phyloP scores from a whole-genome alignment of 2,797 vertebrate genomes.

The Vespertilio murinus region DNA sequence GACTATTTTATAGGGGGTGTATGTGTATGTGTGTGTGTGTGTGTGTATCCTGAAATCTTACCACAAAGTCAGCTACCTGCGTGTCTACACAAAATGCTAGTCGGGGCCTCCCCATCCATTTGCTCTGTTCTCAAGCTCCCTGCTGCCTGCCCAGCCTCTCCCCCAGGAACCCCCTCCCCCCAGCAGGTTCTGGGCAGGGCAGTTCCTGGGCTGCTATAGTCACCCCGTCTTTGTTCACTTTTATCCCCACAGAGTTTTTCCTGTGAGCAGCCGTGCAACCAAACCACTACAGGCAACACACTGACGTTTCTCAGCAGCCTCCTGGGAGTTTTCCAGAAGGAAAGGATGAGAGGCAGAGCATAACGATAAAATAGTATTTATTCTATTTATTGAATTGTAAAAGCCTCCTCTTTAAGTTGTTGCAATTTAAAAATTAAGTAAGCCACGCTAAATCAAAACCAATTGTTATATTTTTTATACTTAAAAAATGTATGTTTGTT shows the following conservation, averaged over 20 bases:
- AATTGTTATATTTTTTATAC: conserved; percentile 9
- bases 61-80: not conserved
- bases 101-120: not conserved
- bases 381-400: conserved; percentile 76
- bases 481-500: not conserved
- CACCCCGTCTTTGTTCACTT: not conserved
- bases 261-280: conserved; percentile 68
- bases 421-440: not conserved
- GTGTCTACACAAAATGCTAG: not conserved
- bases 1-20: too few relatives aligned
- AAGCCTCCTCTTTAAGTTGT: conserved; percentile 29
- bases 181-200: too few relatives aligned
- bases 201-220: not conserved
- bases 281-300: conserved; percentile 14
- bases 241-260: conserved; percentile 58
- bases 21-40: not conserved
- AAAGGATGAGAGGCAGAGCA: not conserved
- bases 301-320: conserved; percentile 65
- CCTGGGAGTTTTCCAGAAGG: conserved; percentile 63
- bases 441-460: not conserved
- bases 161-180: too few relatives aligned
- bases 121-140: not conserved
- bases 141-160: not conserved
- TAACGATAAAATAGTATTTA: conserved; percentile 72
- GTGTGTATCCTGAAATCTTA: not conserved